Conservation (phyloP, 2,113 vertebrate species). For the Podarcis cretensis region DNA sequence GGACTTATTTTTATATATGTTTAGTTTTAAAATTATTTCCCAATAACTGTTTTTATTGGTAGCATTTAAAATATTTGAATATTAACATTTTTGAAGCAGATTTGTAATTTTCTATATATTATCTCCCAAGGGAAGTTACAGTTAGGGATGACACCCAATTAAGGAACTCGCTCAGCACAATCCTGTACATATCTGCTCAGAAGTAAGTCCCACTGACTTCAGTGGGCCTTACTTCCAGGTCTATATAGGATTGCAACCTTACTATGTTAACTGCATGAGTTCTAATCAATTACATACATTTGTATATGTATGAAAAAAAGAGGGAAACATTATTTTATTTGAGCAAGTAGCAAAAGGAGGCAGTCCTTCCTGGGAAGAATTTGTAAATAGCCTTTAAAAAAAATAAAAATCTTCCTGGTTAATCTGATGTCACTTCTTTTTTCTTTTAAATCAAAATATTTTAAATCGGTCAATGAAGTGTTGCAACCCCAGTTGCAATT, state of each 20-base stretch:
- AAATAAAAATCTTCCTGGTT: background rate
- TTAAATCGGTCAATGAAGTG: background rate
- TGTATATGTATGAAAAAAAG: background rate
- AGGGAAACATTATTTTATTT: background rate
- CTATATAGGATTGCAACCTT: background rate
- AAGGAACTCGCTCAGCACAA: background rate
- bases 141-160: background rate
- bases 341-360: background rate
- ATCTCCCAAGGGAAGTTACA: background rate
- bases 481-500: too few relatives aligned
- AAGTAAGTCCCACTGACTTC: background rate
- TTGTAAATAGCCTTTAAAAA: background rate
- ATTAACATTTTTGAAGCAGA: background rate
- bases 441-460: too few relatives aligned
- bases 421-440: background rate
- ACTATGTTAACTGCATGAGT: background rate
- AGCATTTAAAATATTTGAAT: background rate
- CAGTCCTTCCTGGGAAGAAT: background rate
- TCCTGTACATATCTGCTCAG: background rate
- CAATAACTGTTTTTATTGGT: background rate
- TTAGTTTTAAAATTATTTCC: background rate
- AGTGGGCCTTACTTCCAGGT: background rate
- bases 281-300: background rate
- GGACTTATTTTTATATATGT: background rate
- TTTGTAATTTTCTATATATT: background rate